phyloP scores from a whole-genome alignment of 2,888 invertebrate genomes.

The Polydrusus cervinus region DNA sequence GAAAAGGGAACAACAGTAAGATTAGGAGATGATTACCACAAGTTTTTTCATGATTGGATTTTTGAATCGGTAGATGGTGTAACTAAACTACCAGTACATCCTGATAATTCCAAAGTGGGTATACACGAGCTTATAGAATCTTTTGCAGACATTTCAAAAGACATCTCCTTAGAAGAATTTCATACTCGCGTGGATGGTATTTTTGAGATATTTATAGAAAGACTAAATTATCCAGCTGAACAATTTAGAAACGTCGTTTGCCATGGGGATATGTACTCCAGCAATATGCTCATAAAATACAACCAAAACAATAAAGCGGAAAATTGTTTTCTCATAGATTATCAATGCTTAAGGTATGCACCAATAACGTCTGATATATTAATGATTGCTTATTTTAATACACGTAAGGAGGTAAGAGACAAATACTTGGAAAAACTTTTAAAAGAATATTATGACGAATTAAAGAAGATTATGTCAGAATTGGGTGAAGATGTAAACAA shows the following conservation, averaged over 20 bases:
- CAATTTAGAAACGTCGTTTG: slow-evolving; percentile 73
- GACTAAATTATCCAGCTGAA: background rate
- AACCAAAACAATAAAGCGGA: slow-evolving; percentile 40
- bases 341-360: slow-evolving; percentile 72
- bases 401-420: slow-evolving; percentile 58
- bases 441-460: slow-evolving; percentile 57
- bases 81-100: slow-evolving; percentile 28
- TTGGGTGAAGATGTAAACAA: slow-evolving; percentile 53
- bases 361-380: slow-evolving; percentile 80
- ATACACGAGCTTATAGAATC: slow-evolving; percentile 15
- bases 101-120: background rate
- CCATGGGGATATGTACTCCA: slow-evolving; percentile 79
- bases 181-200: background rate
- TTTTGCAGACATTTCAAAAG: background rate
- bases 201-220: background rate
- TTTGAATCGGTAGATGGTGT: slow-evolving; percentile 54
- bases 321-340: slow-evolving; percentile 66
- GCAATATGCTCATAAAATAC: slow-evolving; percentile 71
- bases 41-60: slow-evolving; percentile 50
- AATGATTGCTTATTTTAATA: slow-evolving; percentile 64
- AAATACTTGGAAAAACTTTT: slow-evolving; percentile 54
- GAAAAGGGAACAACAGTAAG: slow-evolving; percentile 52
- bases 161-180: slow-evolving; percentile 8
- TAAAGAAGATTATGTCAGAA: slow-evolving; percentile 49
- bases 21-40: slow-evolving; percentile 62